Evolutionary conservation across 2,797 vertebrate genomes (phyloP).

Genomic region (Mastacembelus armatus): DNA sequence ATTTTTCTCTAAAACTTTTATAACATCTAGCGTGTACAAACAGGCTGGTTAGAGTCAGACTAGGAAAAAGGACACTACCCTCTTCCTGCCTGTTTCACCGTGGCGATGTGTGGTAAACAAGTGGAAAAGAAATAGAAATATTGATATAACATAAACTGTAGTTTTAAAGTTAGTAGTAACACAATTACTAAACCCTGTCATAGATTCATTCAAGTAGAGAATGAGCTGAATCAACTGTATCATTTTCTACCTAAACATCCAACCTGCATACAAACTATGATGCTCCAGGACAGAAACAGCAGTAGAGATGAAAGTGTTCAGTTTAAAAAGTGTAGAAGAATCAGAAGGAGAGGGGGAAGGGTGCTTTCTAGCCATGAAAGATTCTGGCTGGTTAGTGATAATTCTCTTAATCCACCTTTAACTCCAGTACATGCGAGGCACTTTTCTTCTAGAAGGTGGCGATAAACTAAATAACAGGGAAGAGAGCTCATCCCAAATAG

Average conservation of each 20-base stretch:
- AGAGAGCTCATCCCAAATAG: slow-evolving; percentile 47
- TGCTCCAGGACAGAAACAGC: slow-evolving; percentile 36
- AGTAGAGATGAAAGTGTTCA: slow-evolving; percentile 48
- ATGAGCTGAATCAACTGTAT: slow-evolving; percentile 11
- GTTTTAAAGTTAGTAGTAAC: too few relatives aligned
- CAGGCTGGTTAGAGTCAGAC: too few relatives aligned
- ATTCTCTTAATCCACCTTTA: slow-evolving; percentile 71
- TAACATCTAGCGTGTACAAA: too few relatives aligned
- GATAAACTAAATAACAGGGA: slow-evolving; percentile 63
- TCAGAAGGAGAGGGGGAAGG: slow-evolving; percentile 10
- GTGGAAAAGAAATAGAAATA: background rate
- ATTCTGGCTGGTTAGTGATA: slow-evolving; percentile 52
- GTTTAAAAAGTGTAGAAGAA: slow-evolving; percentile 45
- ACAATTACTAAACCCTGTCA: too few relatives aligned
- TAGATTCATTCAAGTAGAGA: slow-evolving; percentile 15
- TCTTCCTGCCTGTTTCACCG: too few relatives aligned
- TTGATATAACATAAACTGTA: background rate
- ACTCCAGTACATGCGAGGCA: slow-evolving; percentile 69
- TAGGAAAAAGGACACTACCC: too few relatives aligned
- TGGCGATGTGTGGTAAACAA: too few relatives aligned
- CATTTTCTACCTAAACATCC: slow-evolving; percentile 35
- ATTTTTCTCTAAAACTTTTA: too few relatives aligned
- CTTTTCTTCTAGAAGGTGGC: slow-evolving; percentile 36
- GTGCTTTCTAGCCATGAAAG: slow-evolving; percentile 69
- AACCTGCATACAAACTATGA: slow-evolving; percentile 43